Evolutionary conservation across 2,113 vertebrate species (phyloP), one percentile per base, ranked within the genome.

Genomic region (Apteryx mantelli): DNA sequence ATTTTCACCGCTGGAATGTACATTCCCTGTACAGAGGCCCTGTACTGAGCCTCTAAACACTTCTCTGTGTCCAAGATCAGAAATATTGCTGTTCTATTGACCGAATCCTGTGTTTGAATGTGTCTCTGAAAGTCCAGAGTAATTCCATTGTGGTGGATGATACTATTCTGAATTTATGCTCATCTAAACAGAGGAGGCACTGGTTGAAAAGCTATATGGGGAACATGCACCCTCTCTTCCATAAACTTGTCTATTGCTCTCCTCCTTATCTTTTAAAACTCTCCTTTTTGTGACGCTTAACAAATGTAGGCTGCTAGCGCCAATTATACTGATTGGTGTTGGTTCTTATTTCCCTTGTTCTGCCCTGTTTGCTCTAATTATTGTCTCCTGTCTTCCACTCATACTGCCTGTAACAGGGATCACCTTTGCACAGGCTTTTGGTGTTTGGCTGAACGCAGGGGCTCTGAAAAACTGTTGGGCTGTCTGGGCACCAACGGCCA

Each of bases 101-200:
- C 48, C 1, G 4, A 8, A 7, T 36, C 24, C 26, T 24, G 9
- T 2, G 4, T 28, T 34, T 65, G 40, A 46, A 61, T 42, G 71
- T 4, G 36, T 9, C 44, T 73, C 48, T 60, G 63, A 11, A 74
- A 5, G 64, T 58, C 64, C 58, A 76, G 48, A 56, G 13, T 16
- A 17, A 1, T 5, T 46, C 26, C 36, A 52, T 20, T 0, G 3
- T 0, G 1, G 21, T 25, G 24, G 80, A 44, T 1, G 7, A 61
- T 5, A 12, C 10, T 16, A 10, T 30, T 69, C 30, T 4, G 6
- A 30, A 44, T 81, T 91, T 75, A 78, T 42, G 5, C 30, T 81
- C 34, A 22, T 55, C 52, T 68, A 85, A 88, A 73, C 5, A 34
- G 74, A 78, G 40, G 15, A 13, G 8, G 20, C 8, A 71, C 76